Conservation (phyloP, 2,888 invertebrate genomes). For the Deladenus siricidicola region DNA sequence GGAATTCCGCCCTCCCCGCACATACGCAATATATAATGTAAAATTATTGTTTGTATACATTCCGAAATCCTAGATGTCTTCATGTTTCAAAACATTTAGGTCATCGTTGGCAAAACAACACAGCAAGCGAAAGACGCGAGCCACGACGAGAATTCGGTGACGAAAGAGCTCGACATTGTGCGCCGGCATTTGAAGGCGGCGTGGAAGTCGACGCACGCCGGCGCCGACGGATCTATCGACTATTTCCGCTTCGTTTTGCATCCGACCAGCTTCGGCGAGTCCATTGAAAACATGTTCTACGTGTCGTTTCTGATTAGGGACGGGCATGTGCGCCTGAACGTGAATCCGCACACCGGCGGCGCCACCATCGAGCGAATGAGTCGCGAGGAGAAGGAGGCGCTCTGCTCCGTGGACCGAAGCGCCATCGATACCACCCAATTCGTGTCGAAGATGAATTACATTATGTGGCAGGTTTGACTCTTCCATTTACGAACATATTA, state of each 20-base stretch:
- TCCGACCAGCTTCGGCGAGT: slow-evolving; percentile 21
- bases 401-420: neutral
- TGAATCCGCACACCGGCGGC: slow-evolving; percentile 1
- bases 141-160: slow-evolving; percentile 6
- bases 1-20: too few relatives aligned
- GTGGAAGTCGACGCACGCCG: slow-evolving; percentile 1
- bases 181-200: slow-evolving; percentile 8
- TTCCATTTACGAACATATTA: too few relatives aligned
- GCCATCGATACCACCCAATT: neutral
- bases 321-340: slow-evolving; percentile 8
- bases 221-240: slow-evolving; percentile 1
- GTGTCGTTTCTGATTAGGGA: slow-evolving; percentile 22
- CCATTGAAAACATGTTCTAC: slow-evolving; percentile 23
- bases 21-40: neutral
- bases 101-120: neutral
- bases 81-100: neutral
- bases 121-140: neutral
- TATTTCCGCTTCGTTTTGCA: slow-evolving; percentile 24
- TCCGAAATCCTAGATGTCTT: neutral
- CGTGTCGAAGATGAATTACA: neutral
- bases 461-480: slow-evolving; percentile 3
- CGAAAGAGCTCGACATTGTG: slow-evolving; percentile 22
- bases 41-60: neutral
- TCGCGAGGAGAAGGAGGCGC: neutral
- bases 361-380: slow-evolving; percentile 6